Evolutionary conservation across 2,113 vertebrate genomes (phyloP), one percentile per base, ranked within the genome.

Genomic region (Maccullochella peelii): DNA sequence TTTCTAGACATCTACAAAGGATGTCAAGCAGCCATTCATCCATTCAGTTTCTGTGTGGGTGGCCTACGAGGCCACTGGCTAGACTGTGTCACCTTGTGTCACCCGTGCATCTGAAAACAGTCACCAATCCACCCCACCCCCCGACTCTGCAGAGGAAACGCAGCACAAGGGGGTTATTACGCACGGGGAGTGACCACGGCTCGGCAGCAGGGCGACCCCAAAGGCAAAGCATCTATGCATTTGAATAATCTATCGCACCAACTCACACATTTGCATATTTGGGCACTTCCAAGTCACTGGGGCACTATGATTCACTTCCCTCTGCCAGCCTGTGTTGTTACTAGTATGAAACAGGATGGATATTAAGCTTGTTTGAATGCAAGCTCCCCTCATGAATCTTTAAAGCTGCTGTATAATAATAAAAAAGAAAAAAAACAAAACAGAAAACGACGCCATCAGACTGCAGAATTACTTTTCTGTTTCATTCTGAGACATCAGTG

Each of bases 211-310:
- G 89, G 90, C 89, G 40, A 73, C 91, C 89, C 92, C 76, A 59
- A 44, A 84, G 87, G 91, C 91, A 77, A 83, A 84, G 73, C 86
- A 58, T 52, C 83, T 62, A 44, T 9, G 78, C 89, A 86, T 93
- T 91, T 93, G 88, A 91, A 93, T 94, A 93, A 94, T 93, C 91
- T 85, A 83, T 86, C 74, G 87, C 88, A 81, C 80, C 86, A 52
- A 88, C 73, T 86, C 88, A 69, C 55, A 59, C 88, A 94, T 94
- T 93, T 92, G 89, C 93, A 94, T 94, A 86, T 89, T 55, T 20
- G 59, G 80, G 86, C 89, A 85, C 84, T 90, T 92, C 85, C 78
- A 86, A 83, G 83, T 81, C 88, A 80, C 92, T n/a, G 77, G 92
- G 92, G 91, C 82, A 52, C 84, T 11, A 77, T 93, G 92, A 93